Base-by-base conservation (phyloP, 2,113 vertebrate species). In the Campylorhamphus procurvoides region DNA sequence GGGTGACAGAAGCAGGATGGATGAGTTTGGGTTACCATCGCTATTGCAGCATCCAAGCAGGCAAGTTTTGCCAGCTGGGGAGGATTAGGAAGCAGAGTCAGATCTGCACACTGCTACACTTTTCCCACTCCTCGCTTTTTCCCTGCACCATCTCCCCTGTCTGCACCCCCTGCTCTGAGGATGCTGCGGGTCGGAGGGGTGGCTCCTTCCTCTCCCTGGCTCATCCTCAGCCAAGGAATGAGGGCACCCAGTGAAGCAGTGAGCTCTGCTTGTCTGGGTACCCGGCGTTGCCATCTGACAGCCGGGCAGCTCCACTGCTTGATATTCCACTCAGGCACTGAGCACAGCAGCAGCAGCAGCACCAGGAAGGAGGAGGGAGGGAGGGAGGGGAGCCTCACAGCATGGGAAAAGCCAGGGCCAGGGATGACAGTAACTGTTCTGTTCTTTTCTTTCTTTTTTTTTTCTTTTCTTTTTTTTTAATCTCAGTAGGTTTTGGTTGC, bases 261-360 rank as follows among this genome's bases (percentile, higher is more conserved):
- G 44, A 93, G 91, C 73, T 92, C 56, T 9, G 35, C 79, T 37
- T 44, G 53, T 42, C 71, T 68, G 27, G n/a, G 47, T 56, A 59
- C n/a, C 35, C 20, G 0, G 64, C 0, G 0, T 69, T 91, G 56
- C 81, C 60, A 84, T 18, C 84, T 18, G 46, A 49, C 73, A 93
- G 92, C 67, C 3, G 2, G 84, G 84, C 80, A 93, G 73, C 7
- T 14, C 81, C 7, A 18, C 55, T 95, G 83, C 96, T 97, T 97
- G 94, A 87, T 97, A 98, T 98, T 97, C 97, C 8, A 3, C 66
- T 97, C 98, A 97, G 96, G 96, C 66, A 49, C 59, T 0, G 3
- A 89, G 78, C 14, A 44, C 42, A 39, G 95, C 94, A 95, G 86
- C 28, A 8, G 76, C 63, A 24, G n/a, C 53, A 73, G 67, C 52